A percentile compares a stretch with the other conserved stretches of the same genome.
These are phyloP conservation scores for Aphelenchoides avenae DNA, from an alignment of 1,140 invertebrate genomes.

Conservation along the genomic window DNA sequence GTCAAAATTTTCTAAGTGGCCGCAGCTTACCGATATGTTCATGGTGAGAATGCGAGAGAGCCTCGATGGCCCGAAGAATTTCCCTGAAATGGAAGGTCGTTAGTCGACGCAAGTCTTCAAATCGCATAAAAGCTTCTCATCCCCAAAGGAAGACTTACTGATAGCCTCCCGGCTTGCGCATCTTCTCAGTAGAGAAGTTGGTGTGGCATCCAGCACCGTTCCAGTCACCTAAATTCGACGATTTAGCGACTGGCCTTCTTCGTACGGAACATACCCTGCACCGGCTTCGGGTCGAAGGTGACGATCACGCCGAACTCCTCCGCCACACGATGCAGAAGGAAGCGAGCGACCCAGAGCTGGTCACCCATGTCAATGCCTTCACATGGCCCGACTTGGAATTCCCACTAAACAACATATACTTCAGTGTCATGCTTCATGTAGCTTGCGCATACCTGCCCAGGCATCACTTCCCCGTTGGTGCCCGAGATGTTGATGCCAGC, in stretches of 20 bases:
- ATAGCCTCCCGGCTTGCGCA: conserved; percentile 77
- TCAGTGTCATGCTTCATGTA: conserved; percentile 66
- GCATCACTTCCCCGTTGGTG: conserved; percentile 86
- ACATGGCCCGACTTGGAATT: conserved; percentile 65
- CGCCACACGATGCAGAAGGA: conserved; percentile 74
- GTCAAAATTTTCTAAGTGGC: conserved; percentile 22
- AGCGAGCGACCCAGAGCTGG: conserved; percentile 81
- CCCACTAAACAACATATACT: conserved; percentile 37
- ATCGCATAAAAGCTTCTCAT: not conserved
- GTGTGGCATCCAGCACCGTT: conserved; percentile 83
- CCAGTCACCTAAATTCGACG: conserved; percentile 70
- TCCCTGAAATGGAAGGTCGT: conserved; percentile 25
- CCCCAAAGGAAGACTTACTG: conserved; percentile 61
- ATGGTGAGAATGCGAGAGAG: conserved; percentile 74
- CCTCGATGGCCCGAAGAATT: conserved; percentile 67
- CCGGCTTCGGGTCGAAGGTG: conserved; percentile 78
- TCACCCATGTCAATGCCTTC: conserved; percentile 77
- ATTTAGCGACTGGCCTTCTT: not conserved
- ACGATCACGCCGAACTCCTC: conserved; percentile 83
- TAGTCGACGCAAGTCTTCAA: not conserved
- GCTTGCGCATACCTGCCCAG: conserved; percentile 73
- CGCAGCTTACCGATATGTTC: conserved; percentile 68
- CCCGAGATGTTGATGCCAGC: conserved; percentile 80
- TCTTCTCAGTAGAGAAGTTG: conserved; percentile 82
- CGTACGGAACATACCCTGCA: not conserved